phyloP scores from a whole-genome alignment of 2,113 vertebrate species.

The Agapornis roseicollis region DNA sequence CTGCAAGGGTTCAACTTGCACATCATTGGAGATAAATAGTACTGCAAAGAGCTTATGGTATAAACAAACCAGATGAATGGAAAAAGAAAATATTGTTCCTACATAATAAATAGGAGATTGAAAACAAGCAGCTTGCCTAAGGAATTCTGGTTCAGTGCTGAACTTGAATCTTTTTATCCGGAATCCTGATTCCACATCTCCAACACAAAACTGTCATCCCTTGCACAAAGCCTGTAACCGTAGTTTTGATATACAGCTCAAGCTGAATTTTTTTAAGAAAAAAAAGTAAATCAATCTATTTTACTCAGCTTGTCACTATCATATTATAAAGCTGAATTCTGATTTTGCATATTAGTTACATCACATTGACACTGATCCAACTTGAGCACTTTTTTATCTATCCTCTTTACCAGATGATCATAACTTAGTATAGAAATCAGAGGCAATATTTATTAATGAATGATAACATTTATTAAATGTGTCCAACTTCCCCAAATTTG shows the following conservation, averaged over 20 bases:
- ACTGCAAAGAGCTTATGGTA: conserved; percentile 24
- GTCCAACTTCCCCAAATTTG: not conserved
- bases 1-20: not conserved
- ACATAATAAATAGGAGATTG: not conserved
- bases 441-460: not conserved
- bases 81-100: conserved; percentile 44
- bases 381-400: not conserved
- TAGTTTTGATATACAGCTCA: not conserved
- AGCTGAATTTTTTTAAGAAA: not conserved
- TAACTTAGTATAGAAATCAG: not conserved
- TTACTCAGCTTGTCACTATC: not conserved
- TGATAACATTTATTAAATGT: not conserved
- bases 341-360: not conserved
- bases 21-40: conserved; percentile 39
- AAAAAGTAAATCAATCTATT: not conserved
- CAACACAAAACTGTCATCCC: not conserved
- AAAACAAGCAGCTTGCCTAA: not conserved
- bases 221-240: not conserved
- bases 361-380: not conserved
- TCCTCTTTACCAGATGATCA: not conserved
- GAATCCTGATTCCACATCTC: not conserved
- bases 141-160: not conserved
- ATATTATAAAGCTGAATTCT: not conserved
- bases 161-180: not conserved
- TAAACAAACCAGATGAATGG: conserved; percentile 44